These are phyloP conservation scores for Limnephilus marmoratus DNA, from an alignment of 2,888 invertebrate genomes.

Conservation along the genomic window DNA sequence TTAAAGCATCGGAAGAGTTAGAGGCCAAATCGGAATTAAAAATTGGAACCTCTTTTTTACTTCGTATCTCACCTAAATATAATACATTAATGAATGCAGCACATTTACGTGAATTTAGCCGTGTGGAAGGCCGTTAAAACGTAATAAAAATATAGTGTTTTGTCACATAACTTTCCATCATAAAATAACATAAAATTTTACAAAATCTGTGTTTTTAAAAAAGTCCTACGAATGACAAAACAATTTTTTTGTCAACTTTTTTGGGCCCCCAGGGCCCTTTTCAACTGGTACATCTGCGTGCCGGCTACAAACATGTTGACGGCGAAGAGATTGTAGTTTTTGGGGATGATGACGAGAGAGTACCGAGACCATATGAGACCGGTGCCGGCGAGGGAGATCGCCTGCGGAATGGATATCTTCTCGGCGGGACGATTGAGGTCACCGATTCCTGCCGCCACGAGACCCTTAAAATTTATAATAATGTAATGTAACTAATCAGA, in stretches of 20 bases:
- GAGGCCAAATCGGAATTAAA: too few relatives aligned
- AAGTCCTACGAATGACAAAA: too few relatives aligned
- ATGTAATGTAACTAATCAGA: background rate
- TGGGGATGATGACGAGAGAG: constrained; percentile 97
- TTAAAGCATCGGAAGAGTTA: too few relatives aligned
- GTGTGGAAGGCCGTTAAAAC: too few relatives aligned
- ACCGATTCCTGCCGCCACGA: constrained; percentile 64
- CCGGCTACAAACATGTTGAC: constrained; percentile 96
- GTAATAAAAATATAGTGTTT: too few relatives aligned
- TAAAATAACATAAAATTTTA: too few relatives aligned
- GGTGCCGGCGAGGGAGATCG: constrained; percentile 89
- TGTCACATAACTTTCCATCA: too few relatives aligned
- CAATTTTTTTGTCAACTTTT: constrained; percentile 59
- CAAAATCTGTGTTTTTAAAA: too few relatives aligned
- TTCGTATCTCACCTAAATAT: too few relatives aligned
- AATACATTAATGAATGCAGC: too few relatives aligned
- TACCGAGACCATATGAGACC: constrained; percentile 97
- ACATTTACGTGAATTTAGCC: too few relatives aligned
- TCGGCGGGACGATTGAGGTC: constrained; percentile 89
- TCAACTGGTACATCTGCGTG: constrained; percentile 90
- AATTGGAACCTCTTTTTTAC: too few relatives aligned
- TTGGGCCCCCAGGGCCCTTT: constrained; percentile 80
- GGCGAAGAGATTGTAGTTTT: constrained; percentile 95
- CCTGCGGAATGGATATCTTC: constrained; percentile 89
- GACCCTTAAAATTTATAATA: constrained; percentile 68